These are phyloP conservation scores for Atherix ibis DNA, from an alignment of 2,888 invertebrate species.

Conservation along the genomic window DNA sequence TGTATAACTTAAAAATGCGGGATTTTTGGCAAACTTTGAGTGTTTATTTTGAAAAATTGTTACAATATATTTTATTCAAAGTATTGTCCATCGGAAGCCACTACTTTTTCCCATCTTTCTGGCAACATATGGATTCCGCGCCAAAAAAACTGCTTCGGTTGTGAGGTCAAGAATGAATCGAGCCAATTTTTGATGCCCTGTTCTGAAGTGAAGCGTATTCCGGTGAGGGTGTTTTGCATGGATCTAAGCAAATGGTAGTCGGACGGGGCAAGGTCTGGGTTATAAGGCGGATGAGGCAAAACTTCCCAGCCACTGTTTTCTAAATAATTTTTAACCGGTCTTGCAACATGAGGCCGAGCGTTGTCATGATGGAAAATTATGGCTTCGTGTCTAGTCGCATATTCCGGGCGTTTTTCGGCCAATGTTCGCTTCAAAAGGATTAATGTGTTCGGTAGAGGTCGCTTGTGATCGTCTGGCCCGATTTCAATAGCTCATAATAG, in stretches of 20 bases:
- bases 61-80: neutral
- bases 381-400: neutral
- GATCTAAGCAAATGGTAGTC: neutral
- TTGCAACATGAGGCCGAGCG: slow-evolving; percentile 1
- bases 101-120: neutral
- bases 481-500: slow-evolving; percentile 8
- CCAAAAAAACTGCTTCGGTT: neutral
- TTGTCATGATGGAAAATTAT: slow-evolving; percentile 3
- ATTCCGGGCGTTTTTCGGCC: slow-evolving; percentile 4
- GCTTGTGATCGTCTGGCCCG: slow-evolving; percentile 5
- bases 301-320: slow-evolving; percentile 3
- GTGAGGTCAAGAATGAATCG: neutral
- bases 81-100: neutral
- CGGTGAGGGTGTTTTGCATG: neutral
- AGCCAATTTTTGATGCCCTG: neutral
- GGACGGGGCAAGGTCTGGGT: slow-evolving; percentile 4
- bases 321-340: neutral
- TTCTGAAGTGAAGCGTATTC: neutral
- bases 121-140: neutral
- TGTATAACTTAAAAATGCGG: too few species aligned
- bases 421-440: slow-evolving; percentile 1
- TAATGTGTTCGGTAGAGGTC: slow-evolving; percentile 1
- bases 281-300: slow-evolving; percentile 8
- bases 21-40: too few species aligned
- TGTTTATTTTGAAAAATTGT: too few species aligned